Conservation (phyloP, 2,113 vertebrate species). For the Corynorhinus townsendii region DNA sequence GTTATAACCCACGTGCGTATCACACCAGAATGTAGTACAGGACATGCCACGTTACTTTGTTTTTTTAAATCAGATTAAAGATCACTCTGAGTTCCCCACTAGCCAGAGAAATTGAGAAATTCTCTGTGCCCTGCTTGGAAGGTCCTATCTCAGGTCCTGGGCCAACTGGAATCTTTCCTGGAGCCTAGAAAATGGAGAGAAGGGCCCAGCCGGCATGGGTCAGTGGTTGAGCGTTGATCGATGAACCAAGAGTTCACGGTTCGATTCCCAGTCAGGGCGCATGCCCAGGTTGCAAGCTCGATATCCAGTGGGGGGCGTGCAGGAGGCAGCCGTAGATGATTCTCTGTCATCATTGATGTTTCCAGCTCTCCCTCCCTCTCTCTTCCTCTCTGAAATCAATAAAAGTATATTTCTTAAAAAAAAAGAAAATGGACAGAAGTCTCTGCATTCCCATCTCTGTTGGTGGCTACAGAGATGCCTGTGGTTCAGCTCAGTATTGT, state of each 20-base stretch:
- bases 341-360: too few relatives aligned
- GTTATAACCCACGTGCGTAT: not conserved
- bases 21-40: not conserved
- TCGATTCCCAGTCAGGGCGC: too few relatives aligned
- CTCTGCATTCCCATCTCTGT: not conserved
- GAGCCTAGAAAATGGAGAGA: not conserved
- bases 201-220: not conserved
- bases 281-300: too few relatives aligned
- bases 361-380: too few relatives aligned
- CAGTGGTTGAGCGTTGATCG: too few relatives aligned
- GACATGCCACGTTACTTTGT: not conserved
- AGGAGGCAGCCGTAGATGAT: too few relatives aligned
- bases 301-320: too few relatives aligned
- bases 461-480: not conserved
- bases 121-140: not conserved
- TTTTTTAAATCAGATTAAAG: constrained; percentile 28
- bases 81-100: not conserved
- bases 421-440: not conserved
- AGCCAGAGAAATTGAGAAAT: not conserved
- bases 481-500: not conserved
- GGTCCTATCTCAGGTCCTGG: not conserved
- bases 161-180: not conserved
- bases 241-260: too few relatives aligned
- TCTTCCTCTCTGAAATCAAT: too few relatives aligned
- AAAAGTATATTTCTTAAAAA: too few relatives aligned